Base-by-base conservation (phyloP, 1,140 invertebrate species). In the Neodiprion fabricii region DNA sequence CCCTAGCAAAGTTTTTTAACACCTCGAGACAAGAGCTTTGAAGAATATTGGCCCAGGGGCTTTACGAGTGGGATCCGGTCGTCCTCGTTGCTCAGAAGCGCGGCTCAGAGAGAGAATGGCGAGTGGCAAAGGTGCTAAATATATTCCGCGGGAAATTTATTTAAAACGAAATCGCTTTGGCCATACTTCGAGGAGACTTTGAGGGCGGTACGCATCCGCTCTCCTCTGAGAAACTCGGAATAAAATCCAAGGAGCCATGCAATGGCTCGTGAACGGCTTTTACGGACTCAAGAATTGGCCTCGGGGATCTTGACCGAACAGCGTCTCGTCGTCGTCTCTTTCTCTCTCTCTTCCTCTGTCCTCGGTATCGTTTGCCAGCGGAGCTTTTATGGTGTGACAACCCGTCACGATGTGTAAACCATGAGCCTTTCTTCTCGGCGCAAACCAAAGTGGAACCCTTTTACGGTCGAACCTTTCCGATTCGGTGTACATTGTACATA, bases 391-490 rank as follows among this genome's bases (percentile, higher is more conserved):
- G 76, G 85, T 86, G 83, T 82, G 68, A 69, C 14, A 50, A 71
- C 12, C 70, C 70, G 70, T 71, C 70, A 49, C 48, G n/a, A 50
- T 71, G 28, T 48, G 84, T 85, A 85, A 86, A 86, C 83, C 85
- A 85, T 85, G 84, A 85, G 81, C 75, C 79, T 74, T 69, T 47
- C 67, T 69, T 47, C 67, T 69, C 67, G 12, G 76, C 78, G 80
- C 72, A 14, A 66, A 73, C 79, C 79, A 81, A 81, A 83, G 77
- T 81, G 77, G 78, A 79, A 84, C 82, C 79, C 77, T 83, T 85
- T 84, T 82, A 80, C 78, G 76, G 76, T 66, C 69, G 49, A 72
- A 61, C 53, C 53, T 40, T 40, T 40, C 2, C 28, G 28, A 40
- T 40, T 40, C 28, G 28, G 28, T 40, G 28, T 40, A 40, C 28